Evolutionary conservation across 2,888 invertebrate genomes (phyloP).

Genomic region (Augiades crinisus): DNA sequence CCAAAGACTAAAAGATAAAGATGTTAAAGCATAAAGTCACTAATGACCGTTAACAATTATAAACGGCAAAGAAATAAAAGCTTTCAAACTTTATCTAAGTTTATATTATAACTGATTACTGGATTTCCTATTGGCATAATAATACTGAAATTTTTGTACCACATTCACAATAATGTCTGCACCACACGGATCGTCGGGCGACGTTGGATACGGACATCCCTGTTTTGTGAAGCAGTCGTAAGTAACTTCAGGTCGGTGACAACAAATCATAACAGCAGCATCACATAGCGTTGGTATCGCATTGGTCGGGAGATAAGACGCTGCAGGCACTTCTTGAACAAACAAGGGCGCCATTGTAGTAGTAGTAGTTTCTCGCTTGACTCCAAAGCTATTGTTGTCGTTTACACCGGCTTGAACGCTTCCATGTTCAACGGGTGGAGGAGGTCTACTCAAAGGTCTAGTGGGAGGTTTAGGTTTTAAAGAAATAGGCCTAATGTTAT

Average conservation of each 20-base stretch:
- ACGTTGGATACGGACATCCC: conserved; percentile 70
- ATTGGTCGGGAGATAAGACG: background rate
- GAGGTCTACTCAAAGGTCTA: conserved; percentile 36
- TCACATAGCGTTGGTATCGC: conserved; percentile 44
- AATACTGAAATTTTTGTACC: conserved; percentile 51
- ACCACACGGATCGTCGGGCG: conserved; percentile 57
- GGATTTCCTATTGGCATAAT: conserved; percentile 38
- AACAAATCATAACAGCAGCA: conserved; percentile 58
- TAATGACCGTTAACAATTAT: background rate
- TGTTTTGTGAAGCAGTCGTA: conserved; percentile 55
- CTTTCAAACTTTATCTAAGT: background rate
- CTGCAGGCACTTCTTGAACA: background rate
- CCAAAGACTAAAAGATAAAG: no score
- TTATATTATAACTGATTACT: background rate
- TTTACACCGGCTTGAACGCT: conserved; percentile 37
- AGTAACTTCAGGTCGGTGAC: conserved; percentile 49
- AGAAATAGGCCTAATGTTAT: conserved; percentile 59
- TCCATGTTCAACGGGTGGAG: conserved; percentile 49
- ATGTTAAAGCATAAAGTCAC: background rate
- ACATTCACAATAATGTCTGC: conserved; percentile 46
- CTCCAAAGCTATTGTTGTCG: background rate
- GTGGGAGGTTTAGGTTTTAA: conserved; percentile 46
- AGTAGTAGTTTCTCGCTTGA: background rate
- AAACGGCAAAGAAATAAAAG: background rate
- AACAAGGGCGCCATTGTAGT: background rate